Conservation (phyloP, 2,888 invertebrate species). For the Trypoxylon attenuatum region DNA sequence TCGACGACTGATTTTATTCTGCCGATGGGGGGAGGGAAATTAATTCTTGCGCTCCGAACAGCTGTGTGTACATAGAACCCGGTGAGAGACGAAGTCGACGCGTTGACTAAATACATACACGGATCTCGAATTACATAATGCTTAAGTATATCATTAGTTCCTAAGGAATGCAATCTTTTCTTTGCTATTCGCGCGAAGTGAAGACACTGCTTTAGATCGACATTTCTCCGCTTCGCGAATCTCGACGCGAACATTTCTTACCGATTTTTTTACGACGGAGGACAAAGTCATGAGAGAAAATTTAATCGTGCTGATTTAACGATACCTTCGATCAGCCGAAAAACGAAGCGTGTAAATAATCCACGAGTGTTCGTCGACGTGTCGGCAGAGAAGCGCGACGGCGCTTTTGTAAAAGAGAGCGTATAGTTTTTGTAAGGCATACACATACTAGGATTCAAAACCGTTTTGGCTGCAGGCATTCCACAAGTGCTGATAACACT, state of each 20-base stretch:
- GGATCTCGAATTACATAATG: constrained; percentile 45
- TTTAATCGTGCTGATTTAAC: too few species aligned
- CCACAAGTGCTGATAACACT: constrained; percentile 60
- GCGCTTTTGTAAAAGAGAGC: constrained; percentile 13
- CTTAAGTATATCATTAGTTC: constrained; percentile 52
- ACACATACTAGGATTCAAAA: constrained; percentile 37
- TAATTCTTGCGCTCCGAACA: too few species aligned
- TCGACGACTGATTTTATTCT: constrained; percentile 30
- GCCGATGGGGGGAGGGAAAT: constrained; percentile 7
- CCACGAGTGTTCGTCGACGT: constrained; percentile 18
- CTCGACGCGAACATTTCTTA: constrained; percentile 5
- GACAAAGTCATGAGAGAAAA: too few species aligned
- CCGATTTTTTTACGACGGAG: constrained; percentile 1
- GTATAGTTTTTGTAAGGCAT: constrained; percentile 29
- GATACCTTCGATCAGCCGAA: too few species aligned
- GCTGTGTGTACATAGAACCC: constrained; percentile 31
- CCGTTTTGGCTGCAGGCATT: constrained; percentile 57
- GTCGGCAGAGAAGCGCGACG: constrained; percentile 14
- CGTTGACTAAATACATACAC: constrained; percentile 22
- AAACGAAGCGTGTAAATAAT: constrained; percentile 42
- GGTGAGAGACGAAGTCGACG: constrained; percentile 15
- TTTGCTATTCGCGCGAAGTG: constrained; percentile 59
- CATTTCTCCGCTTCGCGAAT: background rate
- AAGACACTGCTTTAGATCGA: constrained; percentile 22
- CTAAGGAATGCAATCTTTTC: constrained; percentile 49